Evolutionary conservation across 64 coral and sea anemone genomes (phyloP).

Genomic region (Actinia tenebrosa): DNA sequence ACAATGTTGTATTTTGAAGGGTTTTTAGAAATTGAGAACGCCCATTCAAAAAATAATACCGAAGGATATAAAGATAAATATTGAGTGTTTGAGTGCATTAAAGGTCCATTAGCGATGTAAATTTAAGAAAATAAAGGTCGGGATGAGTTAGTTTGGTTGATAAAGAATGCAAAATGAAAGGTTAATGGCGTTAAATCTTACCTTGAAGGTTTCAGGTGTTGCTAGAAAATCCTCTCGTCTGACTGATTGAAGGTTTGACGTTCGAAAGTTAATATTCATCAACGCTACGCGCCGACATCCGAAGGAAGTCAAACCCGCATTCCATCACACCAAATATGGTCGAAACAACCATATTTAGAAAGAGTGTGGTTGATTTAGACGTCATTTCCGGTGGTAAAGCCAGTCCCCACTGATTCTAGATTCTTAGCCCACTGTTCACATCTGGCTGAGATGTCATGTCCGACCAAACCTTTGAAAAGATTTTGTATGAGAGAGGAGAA

Average conservation of each 20-base stretch:
- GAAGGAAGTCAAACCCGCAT: slow-evolving; percentile 35
- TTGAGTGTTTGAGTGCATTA: neutral
- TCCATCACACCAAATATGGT: slow-evolving; percentile 48
- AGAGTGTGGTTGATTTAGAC: neutral
- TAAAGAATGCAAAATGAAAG: neutral
- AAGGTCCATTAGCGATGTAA: neutral
- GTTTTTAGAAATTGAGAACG: neutral
- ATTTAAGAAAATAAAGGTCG: neutral
- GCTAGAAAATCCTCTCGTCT: neutral
- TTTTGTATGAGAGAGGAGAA: too few species aligned
- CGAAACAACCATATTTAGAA: slow-evolving; percentile 27
- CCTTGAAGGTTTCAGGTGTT: neutral
- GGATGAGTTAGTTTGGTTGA: neutral
- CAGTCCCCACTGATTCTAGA: neutral
- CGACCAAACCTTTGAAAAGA: neutral
- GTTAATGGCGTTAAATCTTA: neutral
- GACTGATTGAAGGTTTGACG: neutral
- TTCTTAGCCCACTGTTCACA: too few species aligned
- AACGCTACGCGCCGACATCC: neutral
- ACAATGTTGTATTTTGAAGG: neutral
- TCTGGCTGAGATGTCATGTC: neutral
- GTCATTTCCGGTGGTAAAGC: slow-evolving; percentile 11
- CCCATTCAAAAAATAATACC: neutral
- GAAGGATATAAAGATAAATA: neutral
- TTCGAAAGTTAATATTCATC: slow-evolving; percentile 21